These are phyloP conservation scores for Eucidaris tribuloides DNA, from an alignment of 35 echinoderm and acorn worm species.

Conservation along the genomic window DNA sequence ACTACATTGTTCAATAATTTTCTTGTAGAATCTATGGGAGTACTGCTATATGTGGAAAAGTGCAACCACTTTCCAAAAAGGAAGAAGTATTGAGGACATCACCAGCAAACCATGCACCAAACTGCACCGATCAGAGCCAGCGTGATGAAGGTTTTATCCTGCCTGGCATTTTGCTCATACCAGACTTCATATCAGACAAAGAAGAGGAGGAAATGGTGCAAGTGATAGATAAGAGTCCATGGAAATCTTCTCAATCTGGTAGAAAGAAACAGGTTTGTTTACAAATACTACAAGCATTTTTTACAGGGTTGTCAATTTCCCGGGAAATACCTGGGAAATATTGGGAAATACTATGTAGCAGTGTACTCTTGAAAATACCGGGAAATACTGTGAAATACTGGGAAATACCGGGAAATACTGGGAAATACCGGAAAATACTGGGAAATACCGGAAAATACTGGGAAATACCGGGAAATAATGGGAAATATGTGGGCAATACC, in stretches of 20 bases:
- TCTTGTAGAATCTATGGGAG: constrained; percentile 24
- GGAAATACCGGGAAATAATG: too few relatives aligned
- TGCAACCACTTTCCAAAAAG: background rate
- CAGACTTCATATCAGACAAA: constrained; percentile 54
- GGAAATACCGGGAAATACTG: too few relatives aligned
- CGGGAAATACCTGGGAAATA: too few relatives aligned
- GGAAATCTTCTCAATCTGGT: constrained; percentile 94
- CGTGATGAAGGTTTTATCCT: constrained; percentile 15
- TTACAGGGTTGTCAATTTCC: too few relatives aligned
- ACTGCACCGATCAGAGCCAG: background rate
- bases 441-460: too few relatives aligned
- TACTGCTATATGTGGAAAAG: constrained; percentile 28
- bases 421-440: too few relatives aligned
- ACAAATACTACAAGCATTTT: too few relatives aligned
- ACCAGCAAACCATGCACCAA: background rate
- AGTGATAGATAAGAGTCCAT: constrained; percentile 57
- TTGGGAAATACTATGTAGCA: too few relatives aligned
- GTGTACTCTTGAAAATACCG: too few relatives aligned
- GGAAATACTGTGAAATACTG: too few relatives aligned
- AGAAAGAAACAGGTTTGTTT: constrained; percentile 80
- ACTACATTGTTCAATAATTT: too few relatives aligned
- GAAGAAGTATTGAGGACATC: background rate
- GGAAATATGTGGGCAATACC: too few relatives aligned
- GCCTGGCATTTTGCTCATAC: constrained; percentile 57
- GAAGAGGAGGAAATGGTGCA: constrained; percentile 58